Conservation (phyloP, 2,113 vertebrate species). For the Monarcha castaneiventris region DNA sequence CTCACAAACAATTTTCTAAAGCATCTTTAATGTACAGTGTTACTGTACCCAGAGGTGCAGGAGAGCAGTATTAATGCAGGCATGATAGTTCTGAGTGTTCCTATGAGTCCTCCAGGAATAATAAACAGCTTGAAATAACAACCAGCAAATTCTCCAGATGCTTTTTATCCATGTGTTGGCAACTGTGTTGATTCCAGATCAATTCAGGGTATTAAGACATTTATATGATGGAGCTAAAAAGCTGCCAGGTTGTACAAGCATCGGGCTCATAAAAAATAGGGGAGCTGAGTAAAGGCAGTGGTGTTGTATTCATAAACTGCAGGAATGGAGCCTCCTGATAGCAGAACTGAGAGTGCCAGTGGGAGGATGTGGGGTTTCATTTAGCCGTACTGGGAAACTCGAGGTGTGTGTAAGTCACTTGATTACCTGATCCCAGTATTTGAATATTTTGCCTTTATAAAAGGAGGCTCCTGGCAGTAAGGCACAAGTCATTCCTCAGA, state of each 20-base stretch:
- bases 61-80: conserved; percentile 13
- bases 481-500: neutral
- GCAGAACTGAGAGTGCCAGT: neutral
- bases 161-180: conserved; percentile 10
- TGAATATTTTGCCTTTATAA: neutral
- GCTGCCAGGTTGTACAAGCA: conserved; percentile 8
- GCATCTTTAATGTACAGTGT: conserved; percentile 32
- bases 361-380: neutral
- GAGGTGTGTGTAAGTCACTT: neutral
- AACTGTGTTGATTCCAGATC: conserved; percentile 50
- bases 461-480: neutral
- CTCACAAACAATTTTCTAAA: conserved; percentile 53
- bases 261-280: neutral
- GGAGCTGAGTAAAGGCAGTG: neutral
- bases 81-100: conserved; percentile 5
- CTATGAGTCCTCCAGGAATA: conserved; percentile 36
- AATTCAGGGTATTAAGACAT: conserved; percentile 42
- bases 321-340: neutral
- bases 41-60: conserved; percentile 38
- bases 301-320: neutral
- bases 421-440: neutral
- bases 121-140: conserved; percentile 63
- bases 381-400: neutral
- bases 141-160: conserved; percentile 30
- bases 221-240: conserved; percentile 26